Conservation (phyloP, 2,888 invertebrate species). For the Macrophya annulata region DNA sequence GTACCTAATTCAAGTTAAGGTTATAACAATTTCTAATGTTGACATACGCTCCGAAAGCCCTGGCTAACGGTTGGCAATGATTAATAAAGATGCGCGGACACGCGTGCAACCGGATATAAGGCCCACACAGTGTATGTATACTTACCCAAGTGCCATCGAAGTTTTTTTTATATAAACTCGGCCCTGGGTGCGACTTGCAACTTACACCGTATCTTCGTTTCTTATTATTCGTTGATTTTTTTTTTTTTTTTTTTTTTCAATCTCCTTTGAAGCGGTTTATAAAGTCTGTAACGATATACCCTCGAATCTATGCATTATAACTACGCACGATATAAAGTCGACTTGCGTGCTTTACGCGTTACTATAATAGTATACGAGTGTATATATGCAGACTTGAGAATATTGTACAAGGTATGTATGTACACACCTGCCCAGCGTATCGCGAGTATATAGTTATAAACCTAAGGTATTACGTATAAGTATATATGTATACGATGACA, state of each 20-base stretch:
- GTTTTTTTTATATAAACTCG: constrained; percentile 36
- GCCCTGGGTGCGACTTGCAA: not conserved
- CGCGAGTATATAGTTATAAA: not conserved
- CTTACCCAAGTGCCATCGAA: constrained; percentile 40
- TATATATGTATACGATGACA: constrained; percentile 4
- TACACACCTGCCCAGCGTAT: constrained; percentile 3
- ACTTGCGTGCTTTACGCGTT: not conserved
- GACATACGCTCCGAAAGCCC: constrained; percentile 60
- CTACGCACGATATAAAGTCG: not conserved
- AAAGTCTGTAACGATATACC: not conserved
- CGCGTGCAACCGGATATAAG: constrained; percentile 78
- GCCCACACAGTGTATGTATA: constrained; percentile 65
- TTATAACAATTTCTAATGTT: constrained; percentile 58
- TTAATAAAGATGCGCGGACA: constrained; percentile 78
- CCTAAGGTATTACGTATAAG: not conserved
- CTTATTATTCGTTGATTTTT: not conserved
- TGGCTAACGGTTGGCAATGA: constrained; percentile 71
- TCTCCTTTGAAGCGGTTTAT: not conserved
- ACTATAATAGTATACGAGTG: not conserved
- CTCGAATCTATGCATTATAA: constrained; percentile 2
- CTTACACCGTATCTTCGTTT: not conserved
- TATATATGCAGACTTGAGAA: not conserved
- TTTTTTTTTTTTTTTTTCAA: not conserved
- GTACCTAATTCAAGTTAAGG: not conserved
- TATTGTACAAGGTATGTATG: not conserved